Percentiles rank a stretch among this genome's conserved stretches.
These are phyloP conservation scores for Pedionomus torquatus DNA, from an alignment of 2,113 vertebrate genomes.

Conservation along the genomic window DNA sequence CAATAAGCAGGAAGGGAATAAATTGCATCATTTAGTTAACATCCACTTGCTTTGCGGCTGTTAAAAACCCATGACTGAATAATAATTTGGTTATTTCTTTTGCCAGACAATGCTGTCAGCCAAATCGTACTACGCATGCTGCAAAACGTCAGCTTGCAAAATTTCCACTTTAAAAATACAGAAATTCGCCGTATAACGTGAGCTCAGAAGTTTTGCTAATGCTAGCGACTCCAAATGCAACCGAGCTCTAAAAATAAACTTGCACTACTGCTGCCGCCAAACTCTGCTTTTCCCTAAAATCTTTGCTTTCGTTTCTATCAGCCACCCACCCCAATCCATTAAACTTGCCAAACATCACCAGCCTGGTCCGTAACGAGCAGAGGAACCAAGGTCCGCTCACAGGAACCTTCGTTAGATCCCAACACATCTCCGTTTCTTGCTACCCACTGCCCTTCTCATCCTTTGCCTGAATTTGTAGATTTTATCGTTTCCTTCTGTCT, in stretches of 20 bases:
- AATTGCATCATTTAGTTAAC: constrained; percentile 99
- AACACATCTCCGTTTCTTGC: not conserved
- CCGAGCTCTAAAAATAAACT: constrained; percentile 51
- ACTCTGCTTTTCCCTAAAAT: not conserved
- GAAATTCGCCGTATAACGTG: constrained; percentile 54
- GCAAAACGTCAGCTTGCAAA: constrained; percentile 77
- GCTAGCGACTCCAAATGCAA: constrained; percentile 24
- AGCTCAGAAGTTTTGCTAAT: constrained; percentile 60
- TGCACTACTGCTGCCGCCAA: not conserved
- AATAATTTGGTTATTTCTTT: constrained; percentile 91
- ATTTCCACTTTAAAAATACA: constrained; percentile 79
- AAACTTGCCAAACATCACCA: not conserved
- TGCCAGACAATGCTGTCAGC: constrained; percentile 87
- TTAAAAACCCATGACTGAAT: constrained; percentile 96
- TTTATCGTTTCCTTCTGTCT: constrained; percentile 55
- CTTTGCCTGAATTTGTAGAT: not conserved
- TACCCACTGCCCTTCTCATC: not conserved
- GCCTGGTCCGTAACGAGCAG: not conserved
- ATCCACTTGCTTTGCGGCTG: constrained; percentile 90
- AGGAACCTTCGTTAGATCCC: not conserved
- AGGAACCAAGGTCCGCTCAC: not conserved
- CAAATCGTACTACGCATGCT: constrained; percentile 78
- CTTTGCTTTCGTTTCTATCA: not conserved
- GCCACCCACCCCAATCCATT: not conserved
- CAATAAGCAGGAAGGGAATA: constrained; percentile 91